Base-by-base conservation (phyloP, 30 jellyfish, hydroid and myxozoan species). In the Chrysaora quinquecirrha region DNA sequence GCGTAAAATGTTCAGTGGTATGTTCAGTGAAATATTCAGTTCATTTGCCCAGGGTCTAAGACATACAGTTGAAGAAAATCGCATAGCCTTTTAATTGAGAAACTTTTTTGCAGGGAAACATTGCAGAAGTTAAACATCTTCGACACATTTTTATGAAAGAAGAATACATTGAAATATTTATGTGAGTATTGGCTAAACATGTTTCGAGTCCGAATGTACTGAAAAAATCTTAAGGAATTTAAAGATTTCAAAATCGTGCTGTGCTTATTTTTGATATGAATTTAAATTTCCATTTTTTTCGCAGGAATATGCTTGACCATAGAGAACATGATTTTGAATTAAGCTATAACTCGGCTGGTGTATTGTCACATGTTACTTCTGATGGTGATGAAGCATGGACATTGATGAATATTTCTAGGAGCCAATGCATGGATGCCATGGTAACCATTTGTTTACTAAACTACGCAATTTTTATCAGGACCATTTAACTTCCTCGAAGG, bases 351-450 rank as follows among this genome's bases (percentile, higher is more conserved):
- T 83, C 97, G 1, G 96, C 94, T 71, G 97, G 97, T 7, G 46
- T 90, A 1, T 34, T 90, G 48, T 63, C 92, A 7, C 96, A 83
- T 54, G 46, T 90, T 31, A 64, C 82, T 18, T 74, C 91, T 67
- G 96, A 90, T 48, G 97, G 97, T 9, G 93, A 78, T 12, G 64
- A 32, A 18, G 89, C 91, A 16, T 89, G 97, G 97, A 84, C 33
- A 29, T 56, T 58, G 27, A 68, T 48, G 7, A 28, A 33, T 2
- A 31, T 82, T 20, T 58, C 95, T 18, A 78, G 97, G 63, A 28
- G 32, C 6, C 84, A 46, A 20, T 83, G 95, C 79, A 89, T 89
- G 96, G 76, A 38, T 9, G 30, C 48, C 29, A 83, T 89, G 82
- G 97, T 81, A 48, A 73, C 83, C 21, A 52, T n/a, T 0, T 14